These are phyloP conservation scores for Orcinus orca DNA, from an alignment of 2,113 vertebrate species.

Conservation along the genomic window DNA sequence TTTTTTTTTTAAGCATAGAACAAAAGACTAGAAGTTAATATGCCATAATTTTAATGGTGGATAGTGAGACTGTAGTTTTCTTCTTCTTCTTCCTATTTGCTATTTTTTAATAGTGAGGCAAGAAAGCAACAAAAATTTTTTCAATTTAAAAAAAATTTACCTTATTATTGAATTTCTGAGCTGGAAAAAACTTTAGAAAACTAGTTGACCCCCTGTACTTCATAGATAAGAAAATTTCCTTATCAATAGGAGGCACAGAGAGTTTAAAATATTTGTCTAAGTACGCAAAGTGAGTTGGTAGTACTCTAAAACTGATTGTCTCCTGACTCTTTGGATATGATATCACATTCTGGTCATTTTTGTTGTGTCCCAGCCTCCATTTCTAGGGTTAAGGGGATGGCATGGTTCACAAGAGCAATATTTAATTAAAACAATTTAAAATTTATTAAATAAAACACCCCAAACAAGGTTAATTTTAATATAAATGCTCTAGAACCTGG, in stretches of 20 bases:
- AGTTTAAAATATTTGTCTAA: conserved; percentile 24
- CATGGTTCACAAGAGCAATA: neutral
- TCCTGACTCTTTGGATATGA: neutral
- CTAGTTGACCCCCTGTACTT: neutral
- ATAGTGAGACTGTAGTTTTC: neutral
- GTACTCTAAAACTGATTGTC: neutral
- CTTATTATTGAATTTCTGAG: conserved; percentile 28
- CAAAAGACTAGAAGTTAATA: neutral
- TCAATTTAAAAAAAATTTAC: conserved; percentile 14
- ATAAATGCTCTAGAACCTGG: neutral
- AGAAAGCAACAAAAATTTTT: conserved; percentile 10
- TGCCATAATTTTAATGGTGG: neutral
- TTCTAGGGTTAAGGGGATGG: neutral
- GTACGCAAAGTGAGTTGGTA: neutral
- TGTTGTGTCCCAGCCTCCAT: neutral
- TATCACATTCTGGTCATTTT: neutral
- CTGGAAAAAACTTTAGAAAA: conserved; percentile 12
- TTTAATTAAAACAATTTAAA: neutral
- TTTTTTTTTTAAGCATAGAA: neutral
- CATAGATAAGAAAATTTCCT: conserved; percentile 26
- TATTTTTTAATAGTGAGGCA: conserved; percentile 19
- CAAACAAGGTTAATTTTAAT: conserved; percentile 26
- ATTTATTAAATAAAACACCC: neutral
- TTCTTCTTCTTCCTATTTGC: neutral
- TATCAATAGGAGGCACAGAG: conserved; percentile 3